Conservation (phyloP, 2,797 vertebrate genomes). For the Anniella stebbinsi region DNA sequence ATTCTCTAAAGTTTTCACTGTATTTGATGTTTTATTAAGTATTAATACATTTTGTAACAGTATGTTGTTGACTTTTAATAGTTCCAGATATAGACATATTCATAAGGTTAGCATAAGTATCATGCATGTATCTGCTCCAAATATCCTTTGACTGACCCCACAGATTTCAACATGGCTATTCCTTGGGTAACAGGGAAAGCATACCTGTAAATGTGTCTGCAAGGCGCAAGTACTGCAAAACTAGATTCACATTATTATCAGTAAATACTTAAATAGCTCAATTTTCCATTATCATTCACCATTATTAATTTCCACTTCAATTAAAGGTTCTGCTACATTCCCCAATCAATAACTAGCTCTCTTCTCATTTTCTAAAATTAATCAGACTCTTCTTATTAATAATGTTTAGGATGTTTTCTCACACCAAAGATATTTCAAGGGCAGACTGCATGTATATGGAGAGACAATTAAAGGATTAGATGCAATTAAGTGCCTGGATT, state of each 20-base stretch:
- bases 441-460: conserved; percentile 12
- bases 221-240: neutral
- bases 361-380: conserved; percentile 38
- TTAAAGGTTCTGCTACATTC: conserved; percentile 40
- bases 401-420: conserved; percentile 32
- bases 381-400: conserved; percentile 28
- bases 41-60: conserved; percentile 27
- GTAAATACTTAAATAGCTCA: conserved; percentile 17
- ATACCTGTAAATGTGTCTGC: neutral
- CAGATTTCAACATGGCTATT: neutral
- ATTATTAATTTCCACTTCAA: conserved; percentile 12
- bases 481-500: conserved; percentile 11
- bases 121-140: neutral
- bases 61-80: neutral
- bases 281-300: conserved; percentile 3
- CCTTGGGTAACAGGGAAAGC: neutral
- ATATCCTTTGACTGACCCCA: neutral
- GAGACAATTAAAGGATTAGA: conserved; percentile 3
- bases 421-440: conserved; percentile 29
- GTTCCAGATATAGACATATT: neutral
- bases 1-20: conserved; percentile 7
- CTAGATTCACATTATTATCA: neutral
- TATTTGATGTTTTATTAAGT: conserved; percentile 34
- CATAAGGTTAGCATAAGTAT: neutral
- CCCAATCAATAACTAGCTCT: neutral